Percentiles rank a stretch among this genome's conserved stretches.
phyloP scores from a whole-genome alignment of 2,888 invertebrate species.

The Rhaphigaster nebulosa region DNA sequence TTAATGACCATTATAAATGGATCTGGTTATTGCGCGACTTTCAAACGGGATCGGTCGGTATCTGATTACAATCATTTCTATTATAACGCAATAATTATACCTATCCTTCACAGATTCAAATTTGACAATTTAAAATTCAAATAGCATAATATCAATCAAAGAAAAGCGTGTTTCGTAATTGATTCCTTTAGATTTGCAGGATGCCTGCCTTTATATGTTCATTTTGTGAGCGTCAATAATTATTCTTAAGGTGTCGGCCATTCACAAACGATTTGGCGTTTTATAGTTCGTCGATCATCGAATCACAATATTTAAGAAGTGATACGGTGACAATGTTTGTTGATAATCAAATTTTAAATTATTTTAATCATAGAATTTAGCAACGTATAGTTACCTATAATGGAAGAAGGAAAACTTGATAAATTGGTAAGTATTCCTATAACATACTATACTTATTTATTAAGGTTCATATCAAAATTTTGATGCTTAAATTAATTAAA shows the following conservation, averaged over 20 bases:
- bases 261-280: too few relatives aligned
- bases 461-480: too few relatives aligned
- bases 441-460: too few relatives aligned
- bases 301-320: too few relatives aligned
- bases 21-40: background rate
- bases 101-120: background rate
- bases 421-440: too few relatives aligned
- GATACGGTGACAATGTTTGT: too few relatives aligned
- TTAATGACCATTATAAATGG: constrained; percentile 4
- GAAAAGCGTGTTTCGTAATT: background rate
- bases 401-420: too few relatives aligned
- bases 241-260: too few relatives aligned
- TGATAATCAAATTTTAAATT: too few relatives aligned
- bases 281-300: too few relatives aligned
- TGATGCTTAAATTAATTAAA: background rate
- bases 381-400: too few relatives aligned
- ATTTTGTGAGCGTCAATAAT: background rate
- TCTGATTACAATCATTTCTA: constrained; percentile 25
- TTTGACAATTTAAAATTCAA: constrained; percentile 6
- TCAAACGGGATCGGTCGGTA: background rate
- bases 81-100: constrained; percentile 19
- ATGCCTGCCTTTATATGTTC: background rate
- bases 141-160: background rate
- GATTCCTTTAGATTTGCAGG: background rate
- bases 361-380: too few relatives aligned